Percentiles rank a stretch among this genome's conserved stretches.
These are phyloP conservation scores for Vollenhovia emeryi DNA, from an alignment of 1,140 invertebrate genomes.

Conservation along the genomic window DNA sequence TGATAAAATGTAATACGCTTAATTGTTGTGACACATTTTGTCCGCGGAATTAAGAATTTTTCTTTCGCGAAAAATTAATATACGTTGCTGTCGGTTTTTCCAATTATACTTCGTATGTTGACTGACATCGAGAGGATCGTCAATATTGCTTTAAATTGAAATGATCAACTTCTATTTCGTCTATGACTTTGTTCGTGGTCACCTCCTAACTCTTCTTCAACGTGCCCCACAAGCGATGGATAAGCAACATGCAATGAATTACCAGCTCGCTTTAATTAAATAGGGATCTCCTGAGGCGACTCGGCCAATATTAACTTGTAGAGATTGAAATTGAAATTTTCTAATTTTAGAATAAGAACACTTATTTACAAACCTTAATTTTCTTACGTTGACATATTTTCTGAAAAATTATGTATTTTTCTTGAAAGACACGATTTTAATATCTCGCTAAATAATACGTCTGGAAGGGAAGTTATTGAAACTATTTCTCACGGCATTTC, in stretches of 20 bases:
- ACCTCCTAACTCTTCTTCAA: conserved; percentile 53
- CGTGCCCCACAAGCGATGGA: conserved; percentile 52
- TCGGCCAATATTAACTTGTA: background rate
- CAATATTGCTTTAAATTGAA: background rate
- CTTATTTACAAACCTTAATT: background rate
- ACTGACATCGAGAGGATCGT: background rate
- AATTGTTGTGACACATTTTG: background rate
- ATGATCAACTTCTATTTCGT: background rate
- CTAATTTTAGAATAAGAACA: background rate
- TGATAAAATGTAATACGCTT: background rate
- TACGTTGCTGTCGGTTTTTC: background rate
- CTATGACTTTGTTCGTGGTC: conserved; percentile 24
- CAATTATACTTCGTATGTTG: background rate
- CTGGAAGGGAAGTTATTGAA: background rate
- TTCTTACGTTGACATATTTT: background rate
- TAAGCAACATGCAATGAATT: conserved; percentile 71
- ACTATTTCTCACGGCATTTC: background rate
- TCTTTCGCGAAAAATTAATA: background rate
- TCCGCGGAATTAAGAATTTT: background rate
- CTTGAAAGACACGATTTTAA: background rate
- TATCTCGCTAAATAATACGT: background rate
- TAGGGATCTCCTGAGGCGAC: conserved; percentile 13
- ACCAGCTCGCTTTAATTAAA: conserved; percentile 67
- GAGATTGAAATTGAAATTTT: background rate
- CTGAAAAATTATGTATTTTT: background rate